Evolutionary conservation across 1,140 invertebrate genomes (phyloP).

Genomic region (Scaptomyza hsui): DNA sequence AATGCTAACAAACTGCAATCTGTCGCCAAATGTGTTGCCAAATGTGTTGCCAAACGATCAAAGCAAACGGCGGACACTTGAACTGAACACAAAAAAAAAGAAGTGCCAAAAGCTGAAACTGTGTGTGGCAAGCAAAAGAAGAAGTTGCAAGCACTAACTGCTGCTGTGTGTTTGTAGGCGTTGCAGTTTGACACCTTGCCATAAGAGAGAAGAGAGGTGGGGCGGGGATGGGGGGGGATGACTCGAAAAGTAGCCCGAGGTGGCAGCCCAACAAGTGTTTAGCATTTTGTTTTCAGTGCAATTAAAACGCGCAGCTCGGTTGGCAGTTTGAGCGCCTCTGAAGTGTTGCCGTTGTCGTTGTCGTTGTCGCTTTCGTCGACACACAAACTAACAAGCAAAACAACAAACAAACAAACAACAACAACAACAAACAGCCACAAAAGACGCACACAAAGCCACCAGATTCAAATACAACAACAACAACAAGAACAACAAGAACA

Average conservation of each 20-base stretch:
- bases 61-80: conserved; percentile 35
- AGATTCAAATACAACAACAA: conserved; percentile 27
- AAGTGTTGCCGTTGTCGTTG: conserved; percentile 49
- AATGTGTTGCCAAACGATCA: conserved; percentile 29
- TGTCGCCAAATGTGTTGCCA: conserved; percentile 26
- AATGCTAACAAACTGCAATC: background rate
- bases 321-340: conserved; percentile 29
- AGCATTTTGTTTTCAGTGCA: conserved; percentile 79
- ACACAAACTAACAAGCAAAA: conserved; percentile 45
- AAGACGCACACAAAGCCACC: conserved; percentile 58
- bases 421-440: conserved; percentile 70
- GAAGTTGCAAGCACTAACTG: background rate
- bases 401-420: conserved; percentile 45
- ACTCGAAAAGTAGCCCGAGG: conserved; percentile 28
- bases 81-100: background rate
- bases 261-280: conserved; percentile 71
- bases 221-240: too few relatives aligned
- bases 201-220: too few relatives aligned
- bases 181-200: conserved; percentile 30
- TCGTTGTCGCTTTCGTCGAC: conserved; percentile 7
- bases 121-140: conserved; percentile 16
- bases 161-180: background rate
- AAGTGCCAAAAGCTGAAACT: conserved; percentile 26
- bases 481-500: conserved; percentile 1
- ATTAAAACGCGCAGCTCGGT: conserved; percentile 63